Base-by-base conservation (phyloP, 2,888 invertebrate genomes). In the Raillietiella orientalis region DNA sequence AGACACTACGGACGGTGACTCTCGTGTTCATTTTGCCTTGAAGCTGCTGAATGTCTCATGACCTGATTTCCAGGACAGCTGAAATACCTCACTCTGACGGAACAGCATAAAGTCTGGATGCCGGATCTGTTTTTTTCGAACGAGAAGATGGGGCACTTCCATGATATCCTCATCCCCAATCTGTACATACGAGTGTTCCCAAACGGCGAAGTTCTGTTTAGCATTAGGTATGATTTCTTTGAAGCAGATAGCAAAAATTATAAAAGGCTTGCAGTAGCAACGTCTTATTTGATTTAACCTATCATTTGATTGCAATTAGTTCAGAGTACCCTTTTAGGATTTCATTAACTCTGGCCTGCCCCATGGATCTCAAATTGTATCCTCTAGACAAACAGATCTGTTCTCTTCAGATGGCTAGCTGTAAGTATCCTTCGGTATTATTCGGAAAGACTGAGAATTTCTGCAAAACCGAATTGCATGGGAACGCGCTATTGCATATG, bases 91-190 rank as follows among this genome's bases (percentile, higher is more conserved):
- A 79, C 82, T 29, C 55, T 84, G 42, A 77, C 84, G 28, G 84
- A 87, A 50, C 74, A 82, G 28, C 74, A 72, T 51, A 63, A 77
- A 38, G 77, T 90, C 30, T 93, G 90, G 90, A 84, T 87, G 70
- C 90, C 90, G 17, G 90, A 93, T 55, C 56, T 87, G 37, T 90
- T 87, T 59, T 87, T 87, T 54, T 72, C 82, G 29, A 90, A 90
- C 44, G 90, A 90, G 53, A 90, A 90, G 49, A 77, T 79, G 44
- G 90, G 87, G 28, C 84, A 84, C 46, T 74, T 87, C 46, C 84
- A 87, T 55, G 74, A 82, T 48, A 84, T 87, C 50, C 82, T 84
- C 47, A 79, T 82, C 75, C 82, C 84, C 32, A 87, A 90, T 49
- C 77, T 87, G 36, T 79, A 90, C 58, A 75, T 90, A 45, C 59